Evolutionary conservation across 2,797 vertebrate genomes (phyloP).

Genomic region (Caiman crocodilus): DNA sequence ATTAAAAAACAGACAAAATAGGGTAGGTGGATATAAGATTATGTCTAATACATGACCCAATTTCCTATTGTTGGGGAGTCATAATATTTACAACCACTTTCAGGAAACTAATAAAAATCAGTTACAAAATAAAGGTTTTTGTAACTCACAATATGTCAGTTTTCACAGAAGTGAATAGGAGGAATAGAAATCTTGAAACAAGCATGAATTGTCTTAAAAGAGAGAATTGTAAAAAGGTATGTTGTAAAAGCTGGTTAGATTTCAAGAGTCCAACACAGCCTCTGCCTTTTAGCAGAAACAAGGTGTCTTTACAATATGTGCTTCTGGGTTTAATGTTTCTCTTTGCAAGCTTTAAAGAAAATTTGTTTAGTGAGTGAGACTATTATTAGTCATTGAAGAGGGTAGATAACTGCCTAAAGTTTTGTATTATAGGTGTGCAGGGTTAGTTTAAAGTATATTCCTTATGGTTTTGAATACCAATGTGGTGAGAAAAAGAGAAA

Average conservation of each 20-base stretch:
- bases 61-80: slow-evolving; percentile 38
- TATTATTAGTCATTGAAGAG: slow-evolving; percentile 44
- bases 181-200: slow-evolving; percentile 34
- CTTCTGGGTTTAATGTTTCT: slow-evolving; percentile 50
- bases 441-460: slow-evolving; percentile 11
- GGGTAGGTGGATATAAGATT: not conserved
- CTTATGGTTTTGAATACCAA: slow-evolving; percentile 11
- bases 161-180: slow-evolving; percentile 48
- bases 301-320: slow-evolving; percentile 17
- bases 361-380: slow-evolving; percentile 50
- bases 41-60: not conserved
- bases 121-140: slow-evolving; percentile 46
- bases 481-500: slow-evolving; percentile 11
- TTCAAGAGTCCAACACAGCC: slow-evolving; percentile 22
- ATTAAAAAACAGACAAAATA: not conserved
- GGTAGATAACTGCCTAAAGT: not conserved
- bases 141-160: slow-evolving; percentile 37
- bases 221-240: slow-evolving; percentile 21
- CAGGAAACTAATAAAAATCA: slow-evolving; percentile 50
- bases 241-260: slow-evolving; percentile 32
- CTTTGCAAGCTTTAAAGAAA: slow-evolving; percentile 37
- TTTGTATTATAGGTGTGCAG: slow-evolving; percentile 17
- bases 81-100: slow-evolving; percentile 28
- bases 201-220: slow-evolving; percentile 18
- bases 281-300: slow-evolving; percentile 51